These are phyloP conservation scores for Thalassophryne amazonica DNA, from an alignment of 2,797 vertebrate species.

Conservation along the genomic window DNA sequence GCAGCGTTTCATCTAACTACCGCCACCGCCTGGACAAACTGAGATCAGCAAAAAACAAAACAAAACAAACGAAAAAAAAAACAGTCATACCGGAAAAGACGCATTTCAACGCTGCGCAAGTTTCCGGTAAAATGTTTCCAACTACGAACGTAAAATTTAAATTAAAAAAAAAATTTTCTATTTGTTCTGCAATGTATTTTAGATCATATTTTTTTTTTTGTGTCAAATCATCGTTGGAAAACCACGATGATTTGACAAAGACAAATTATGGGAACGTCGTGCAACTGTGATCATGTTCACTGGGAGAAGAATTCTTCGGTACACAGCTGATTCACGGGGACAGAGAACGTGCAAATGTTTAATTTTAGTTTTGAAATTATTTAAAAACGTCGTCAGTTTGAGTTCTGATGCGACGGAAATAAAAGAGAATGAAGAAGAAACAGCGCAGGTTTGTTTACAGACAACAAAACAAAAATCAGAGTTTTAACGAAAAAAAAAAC, in stretches of 20 bases:
- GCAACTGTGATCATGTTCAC: neutral
- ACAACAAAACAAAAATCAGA: too few relatives aligned
- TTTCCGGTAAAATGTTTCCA: fast-evolving
- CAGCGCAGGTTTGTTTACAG: too few relatives aligned
- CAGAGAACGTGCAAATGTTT: slow-evolving; percentile 27
- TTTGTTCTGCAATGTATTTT: neutral
- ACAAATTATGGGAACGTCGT: slow-evolving; percentile 15
- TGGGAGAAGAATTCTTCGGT: slow-evolving; percentile 3
- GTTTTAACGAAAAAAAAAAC: too few relatives aligned
- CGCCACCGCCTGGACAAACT: too few relatives aligned
- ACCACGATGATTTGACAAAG: too few relatives aligned
- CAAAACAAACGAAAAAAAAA: too few relatives aligned
- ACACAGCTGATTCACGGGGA: neutral
- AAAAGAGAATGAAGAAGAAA: too few relatives aligned
- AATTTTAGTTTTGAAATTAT: too few relatives aligned
- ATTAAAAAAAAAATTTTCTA: neutral
- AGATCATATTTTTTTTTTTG: neutral
- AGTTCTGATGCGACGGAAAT: too few relatives aligned
- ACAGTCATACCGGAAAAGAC: slow-evolving; percentile 30
- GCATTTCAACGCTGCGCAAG: neutral
- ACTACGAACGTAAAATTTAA: neutral
- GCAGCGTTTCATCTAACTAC: too few relatives aligned
- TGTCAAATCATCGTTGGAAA: neutral
- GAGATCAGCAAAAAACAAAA: too few relatives aligned
- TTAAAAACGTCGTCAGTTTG: too few relatives aligned